Evolutionary conservation across 1,140 invertebrate species (phyloP).

Genomic region (Batillaria attramentaria): DNA sequence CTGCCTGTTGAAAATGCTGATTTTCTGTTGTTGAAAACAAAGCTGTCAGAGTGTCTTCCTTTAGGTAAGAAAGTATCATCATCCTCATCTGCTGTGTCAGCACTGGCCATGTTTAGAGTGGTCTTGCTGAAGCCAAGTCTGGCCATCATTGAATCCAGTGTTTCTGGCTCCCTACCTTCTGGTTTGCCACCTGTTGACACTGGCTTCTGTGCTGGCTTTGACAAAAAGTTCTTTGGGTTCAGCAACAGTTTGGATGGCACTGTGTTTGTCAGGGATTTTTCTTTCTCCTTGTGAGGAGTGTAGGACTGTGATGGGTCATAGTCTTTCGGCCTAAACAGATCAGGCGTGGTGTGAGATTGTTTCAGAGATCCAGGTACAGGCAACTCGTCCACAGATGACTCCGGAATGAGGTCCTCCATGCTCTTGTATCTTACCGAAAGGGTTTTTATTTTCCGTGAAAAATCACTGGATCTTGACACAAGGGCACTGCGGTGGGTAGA

Average conservation of each 20-base stretch:
- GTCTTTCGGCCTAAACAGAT: too few relatives aligned
- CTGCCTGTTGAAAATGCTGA: too few relatives aligned
- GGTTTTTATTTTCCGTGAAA: background rate
- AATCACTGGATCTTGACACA: background rate
- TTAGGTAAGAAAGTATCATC: too few relatives aligned
- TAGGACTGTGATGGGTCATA: too few relatives aligned
- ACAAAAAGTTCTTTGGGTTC: conserved; percentile 23
- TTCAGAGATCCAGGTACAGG: too few relatives aligned
- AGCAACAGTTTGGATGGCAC: conserved; percentile 5
- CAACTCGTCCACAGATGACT: background rate
- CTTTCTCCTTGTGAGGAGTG: too few relatives aligned
- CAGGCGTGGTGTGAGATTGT: too few relatives aligned
- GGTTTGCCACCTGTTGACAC: background rate
- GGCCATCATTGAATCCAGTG: conserved; percentile 7
- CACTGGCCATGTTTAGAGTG: too few relatives aligned
- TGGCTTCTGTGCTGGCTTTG: background rate
- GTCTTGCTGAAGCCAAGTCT: background rate
- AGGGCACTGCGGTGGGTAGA: conserved; percentile 11
- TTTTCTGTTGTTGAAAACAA: too few relatives aligned
- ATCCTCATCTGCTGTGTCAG: too few relatives aligned
- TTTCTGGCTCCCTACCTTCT: background rate
- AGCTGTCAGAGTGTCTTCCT: too few relatives aligned
- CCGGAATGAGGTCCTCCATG: background rate
- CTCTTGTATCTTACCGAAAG: background rate
- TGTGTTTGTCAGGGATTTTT: background rate